Evolutionary conservation across 2,113 vertebrate genomes (phyloP).

Genomic region (Sphyrna mokarran): DNA sequence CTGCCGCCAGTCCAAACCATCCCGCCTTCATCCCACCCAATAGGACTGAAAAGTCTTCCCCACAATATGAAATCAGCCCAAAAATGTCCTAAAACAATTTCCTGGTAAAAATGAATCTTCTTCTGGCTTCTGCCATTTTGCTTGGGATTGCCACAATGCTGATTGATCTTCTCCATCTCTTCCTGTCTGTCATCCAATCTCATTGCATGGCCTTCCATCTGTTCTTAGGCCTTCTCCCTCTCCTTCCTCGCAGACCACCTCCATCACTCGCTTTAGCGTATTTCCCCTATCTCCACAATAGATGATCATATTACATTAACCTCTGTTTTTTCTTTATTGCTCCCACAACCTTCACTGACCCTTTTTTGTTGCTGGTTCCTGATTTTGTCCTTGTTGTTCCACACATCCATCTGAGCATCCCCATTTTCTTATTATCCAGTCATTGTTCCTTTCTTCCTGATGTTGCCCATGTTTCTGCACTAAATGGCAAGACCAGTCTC

Average conservation of each 20-base stretch:
- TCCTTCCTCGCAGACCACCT: neutral
- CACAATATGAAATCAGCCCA: no score
- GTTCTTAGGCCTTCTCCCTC: neutral
- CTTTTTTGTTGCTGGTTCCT: neutral
- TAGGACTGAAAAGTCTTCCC: no score
- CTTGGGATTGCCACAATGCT: neutral
- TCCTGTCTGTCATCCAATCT: neutral
- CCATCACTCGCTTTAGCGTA: neutral
- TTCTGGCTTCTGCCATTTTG: neutral
- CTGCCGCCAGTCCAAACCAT: no score
- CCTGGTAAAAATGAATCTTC: neutral
- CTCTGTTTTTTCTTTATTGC: no score
- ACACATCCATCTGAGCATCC: neutral
- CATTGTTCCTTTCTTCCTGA: neutral
- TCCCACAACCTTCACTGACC: neutral
- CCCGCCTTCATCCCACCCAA: no score
- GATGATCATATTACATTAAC: neutral
- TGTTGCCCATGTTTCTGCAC: no score
- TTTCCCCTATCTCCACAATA: neutral
- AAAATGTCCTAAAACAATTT: neutral
- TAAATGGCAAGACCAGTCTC: no score
- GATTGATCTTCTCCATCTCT: neutral
- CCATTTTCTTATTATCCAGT: neutral
- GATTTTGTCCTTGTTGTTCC: neutral
- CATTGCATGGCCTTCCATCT: neutral